Evolutionary conservation across 2,888 invertebrate species (phyloP).

Genomic region (Machimus atricapillus): DNA sequence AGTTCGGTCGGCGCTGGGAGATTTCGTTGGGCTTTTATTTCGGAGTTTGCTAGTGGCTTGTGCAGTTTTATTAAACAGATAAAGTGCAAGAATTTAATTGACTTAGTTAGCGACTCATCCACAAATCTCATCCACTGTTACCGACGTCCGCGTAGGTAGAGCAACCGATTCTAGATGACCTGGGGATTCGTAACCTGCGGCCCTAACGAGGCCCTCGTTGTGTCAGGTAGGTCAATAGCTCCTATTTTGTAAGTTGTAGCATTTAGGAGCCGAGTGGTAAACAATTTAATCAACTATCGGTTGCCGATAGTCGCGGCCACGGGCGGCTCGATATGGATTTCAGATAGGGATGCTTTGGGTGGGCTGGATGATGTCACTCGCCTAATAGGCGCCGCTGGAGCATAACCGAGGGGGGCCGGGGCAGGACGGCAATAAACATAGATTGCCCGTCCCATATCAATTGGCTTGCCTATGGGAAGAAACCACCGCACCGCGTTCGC

Average conservation of each 20-base stretch:
- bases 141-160: neutral
- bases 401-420: neutral
- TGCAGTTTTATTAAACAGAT: neutral
- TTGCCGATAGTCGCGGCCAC: neutral
- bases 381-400: slow-evolving; percentile 19
- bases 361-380: slow-evolving; percentile 18
- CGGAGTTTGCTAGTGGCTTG: neutral
- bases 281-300: neutral
- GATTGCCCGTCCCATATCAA: neutral
- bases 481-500: neutral
- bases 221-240: slow-evolving; percentile 74
- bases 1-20: neutral
- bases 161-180: slow-evolving; percentile 64
- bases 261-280: neutral
- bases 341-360: neutral
- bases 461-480: neutral
- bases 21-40: neutral
- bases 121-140: neutral
- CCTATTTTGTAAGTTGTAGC: neutral
- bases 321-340: neutral
- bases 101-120: neutral
- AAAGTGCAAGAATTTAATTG: neutral
- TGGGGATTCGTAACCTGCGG: slow-evolving; percentile 95
- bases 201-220: slow-evolving; percentile 92
- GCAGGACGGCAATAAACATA: neutral